Evolutionary conservation across 2,888 invertebrate genomes (phyloP), one percentile per base, ranked within the genome.

Genomic region (Caenorhabditis sp.): DNA sequence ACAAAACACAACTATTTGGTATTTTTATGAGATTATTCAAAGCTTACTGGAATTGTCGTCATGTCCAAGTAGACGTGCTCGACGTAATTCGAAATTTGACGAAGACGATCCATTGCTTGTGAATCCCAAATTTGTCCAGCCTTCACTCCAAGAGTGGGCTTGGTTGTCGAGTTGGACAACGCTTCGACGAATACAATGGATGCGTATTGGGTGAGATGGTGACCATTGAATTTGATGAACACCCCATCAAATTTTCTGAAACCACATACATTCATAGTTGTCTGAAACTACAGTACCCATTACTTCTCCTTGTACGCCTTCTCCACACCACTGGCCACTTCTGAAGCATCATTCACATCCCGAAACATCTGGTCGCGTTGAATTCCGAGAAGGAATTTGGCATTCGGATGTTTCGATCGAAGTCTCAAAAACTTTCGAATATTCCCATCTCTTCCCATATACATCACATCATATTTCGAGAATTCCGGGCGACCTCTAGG

Each of bases 31-130:
- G 36, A 26, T 43, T 20, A n/a, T 14, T 52, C 8, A 10, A 53
- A 38, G 53, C 38, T 57, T 1, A 72, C 68, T 38, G 70, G 74
- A 12, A 70, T 8, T 38, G 52, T 62, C 49, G 70, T 59, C 74
- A 74, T 74, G 50, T 74, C 74, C 53, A 74, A 50, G 26, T 70
- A 74, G 12, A 74, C 58, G 23, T 74, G 60, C n/a, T 67, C 63
- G 20, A 74, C 63, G 1, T 49, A 17, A n/a, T 21, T 10, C 23
- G 59, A 50, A 50, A 70, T 58, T 20, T 67, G 59, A n/a, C 26
- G 38, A n/a, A 70, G 66, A 27, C 74, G 23, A n/a, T 50, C 36
- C 1, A 64, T 20, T 1, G 63, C 63, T 4, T 67, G 61, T 21
- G 7, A 27, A 7, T 56, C 61, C 26, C 68, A 74, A 1, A 74